Base-by-base conservation (phyloP, 2,888 invertebrate species). In the Cephus runcator region DNA sequence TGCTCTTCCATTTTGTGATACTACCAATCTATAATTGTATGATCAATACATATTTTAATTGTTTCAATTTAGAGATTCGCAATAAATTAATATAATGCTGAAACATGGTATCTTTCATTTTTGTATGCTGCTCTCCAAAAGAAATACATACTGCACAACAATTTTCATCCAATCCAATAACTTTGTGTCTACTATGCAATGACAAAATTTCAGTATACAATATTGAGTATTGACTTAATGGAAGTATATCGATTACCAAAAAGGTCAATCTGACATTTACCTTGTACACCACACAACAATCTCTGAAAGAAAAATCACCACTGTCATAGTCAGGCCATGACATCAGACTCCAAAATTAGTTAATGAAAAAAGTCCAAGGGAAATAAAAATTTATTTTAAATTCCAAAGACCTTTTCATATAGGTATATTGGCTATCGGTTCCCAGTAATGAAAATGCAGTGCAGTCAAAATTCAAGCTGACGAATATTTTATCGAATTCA, bases 1-100 rank as follows among this genome's bases (percentile, higher is more conserved):
- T 79, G 96, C 96, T 85, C 96, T 93, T 88, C 96, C 96, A 92
- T 95, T 95, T 92, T 97, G 97, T 23, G 96, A 96, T 85, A 97
- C 96, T 87, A 97, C 96, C 91, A 97, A 92, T 92, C 97, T 97
- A 93, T 73, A 93, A 93, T 23, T 56, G 56, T 23, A 56, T 56
- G 0, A 56, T 23, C 9, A 23, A 56, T 56, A 56, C 2, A 56
- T 56, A 15, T 40, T 40, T 40, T 23, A 56, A 56, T 56, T 56
- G 23, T 2, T 23, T 23, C 56, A 56, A 56, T 56, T 0, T 56
- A 23, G 9, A 15, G 23, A 9, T 23, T 23, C 2, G 6, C 56
- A 56, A 23, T 23, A 56, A 56, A 56, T 56, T 23, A 23, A 6
- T 6, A 23, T 23, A 40, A 23, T 15, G 6, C 40, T 40, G 6